These are phyloP conservation scores for Dryocosmus kuriphilus DNA, from an alignment of 2,888 invertebrate genomes.

Conservation along the genomic window DNA sequence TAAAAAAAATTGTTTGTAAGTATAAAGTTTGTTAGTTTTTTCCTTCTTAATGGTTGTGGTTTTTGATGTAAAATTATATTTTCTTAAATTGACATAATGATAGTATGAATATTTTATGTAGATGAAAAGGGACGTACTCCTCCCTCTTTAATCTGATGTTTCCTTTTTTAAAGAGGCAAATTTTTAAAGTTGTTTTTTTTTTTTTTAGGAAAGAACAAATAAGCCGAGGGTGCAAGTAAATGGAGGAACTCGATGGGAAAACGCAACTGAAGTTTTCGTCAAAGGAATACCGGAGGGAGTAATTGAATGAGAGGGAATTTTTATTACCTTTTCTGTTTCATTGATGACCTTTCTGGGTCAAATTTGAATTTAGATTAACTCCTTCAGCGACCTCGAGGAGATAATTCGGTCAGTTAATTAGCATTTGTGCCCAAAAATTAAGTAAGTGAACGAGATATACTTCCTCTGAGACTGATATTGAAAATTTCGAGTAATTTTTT, in stretches of 20 bases:
- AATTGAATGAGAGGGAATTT: background rate
- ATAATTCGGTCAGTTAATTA: background rate
- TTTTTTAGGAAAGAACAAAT: background rate
- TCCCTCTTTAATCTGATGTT: background rate
- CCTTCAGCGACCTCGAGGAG: background rate
- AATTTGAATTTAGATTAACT: background rate
- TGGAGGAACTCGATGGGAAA: background rate
- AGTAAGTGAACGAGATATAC: background rate
- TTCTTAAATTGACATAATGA: too few species aligned
- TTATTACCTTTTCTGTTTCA: background rate
- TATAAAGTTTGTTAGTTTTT: too few species aligned
- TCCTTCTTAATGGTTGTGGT: too few species aligned
- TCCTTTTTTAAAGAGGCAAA: background rate
- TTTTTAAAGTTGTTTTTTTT: background rate
- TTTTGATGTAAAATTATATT: too few species aligned
- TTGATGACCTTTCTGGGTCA: background rate
- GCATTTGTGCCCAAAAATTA: background rate
- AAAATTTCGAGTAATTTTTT: too few species aligned
- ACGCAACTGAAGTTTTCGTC: background rate
- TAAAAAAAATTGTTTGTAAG: too few species aligned
- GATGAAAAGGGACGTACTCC: too few species aligned
- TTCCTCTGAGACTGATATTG: background rate
- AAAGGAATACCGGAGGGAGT: background rate
- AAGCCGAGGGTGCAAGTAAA: too few species aligned
- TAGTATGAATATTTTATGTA: too few species aligned